A percentile compares a stretch with the other conserved stretches of the same genome.
Conservation (phyloP, 2,113 vertebrate genomes). For the cat (Felis catus) region DNA sequence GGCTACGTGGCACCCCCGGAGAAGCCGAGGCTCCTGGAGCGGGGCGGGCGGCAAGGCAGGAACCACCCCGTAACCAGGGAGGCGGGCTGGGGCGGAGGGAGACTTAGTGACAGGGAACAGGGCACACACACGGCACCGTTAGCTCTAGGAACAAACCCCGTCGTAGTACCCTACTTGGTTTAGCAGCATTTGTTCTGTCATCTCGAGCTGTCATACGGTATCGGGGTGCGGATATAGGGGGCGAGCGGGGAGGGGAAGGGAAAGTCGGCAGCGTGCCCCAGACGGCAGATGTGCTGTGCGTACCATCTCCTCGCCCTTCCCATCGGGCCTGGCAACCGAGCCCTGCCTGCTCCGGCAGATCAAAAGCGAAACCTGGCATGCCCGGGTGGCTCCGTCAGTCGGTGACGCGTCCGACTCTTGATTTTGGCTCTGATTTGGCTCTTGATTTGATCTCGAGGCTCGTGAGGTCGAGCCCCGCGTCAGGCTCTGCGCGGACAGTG, state of each 20-base stretch:
- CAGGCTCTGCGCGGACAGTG: too few species aligned
- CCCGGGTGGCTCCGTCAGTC: too few species aligned
- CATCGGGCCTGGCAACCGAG: background rate
- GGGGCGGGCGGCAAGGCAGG: background rate
- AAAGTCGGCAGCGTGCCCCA: background rate
- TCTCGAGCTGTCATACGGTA: too few species aligned
- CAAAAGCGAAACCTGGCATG: background rate
- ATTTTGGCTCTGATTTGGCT: too few species aligned
- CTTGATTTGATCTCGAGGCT: too few species aligned
- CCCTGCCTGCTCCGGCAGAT: background rate
- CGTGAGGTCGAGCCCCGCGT: too few species aligned
- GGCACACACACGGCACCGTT: background rate
- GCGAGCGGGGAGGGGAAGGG: background rate
- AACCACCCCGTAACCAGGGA: accelerated
- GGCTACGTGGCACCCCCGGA: background rate
- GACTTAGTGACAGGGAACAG: background rate
- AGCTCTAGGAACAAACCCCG: background rate
- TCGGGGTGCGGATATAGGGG: too few species aligned
- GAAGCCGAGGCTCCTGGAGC: background rate
- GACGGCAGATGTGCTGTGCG: background rate
- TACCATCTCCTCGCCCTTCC: too few species aligned
- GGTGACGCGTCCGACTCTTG: too few species aligned
- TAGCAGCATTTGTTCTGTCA: too few species aligned
- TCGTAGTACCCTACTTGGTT: background rate
- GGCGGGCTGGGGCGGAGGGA: background rate